A percentile compares a stretch with the other conserved stretches of the same genome.
Conservation (phyloP, 2,113 vertebrate genomes). For the Excalfactoria chinensis region DNA sequence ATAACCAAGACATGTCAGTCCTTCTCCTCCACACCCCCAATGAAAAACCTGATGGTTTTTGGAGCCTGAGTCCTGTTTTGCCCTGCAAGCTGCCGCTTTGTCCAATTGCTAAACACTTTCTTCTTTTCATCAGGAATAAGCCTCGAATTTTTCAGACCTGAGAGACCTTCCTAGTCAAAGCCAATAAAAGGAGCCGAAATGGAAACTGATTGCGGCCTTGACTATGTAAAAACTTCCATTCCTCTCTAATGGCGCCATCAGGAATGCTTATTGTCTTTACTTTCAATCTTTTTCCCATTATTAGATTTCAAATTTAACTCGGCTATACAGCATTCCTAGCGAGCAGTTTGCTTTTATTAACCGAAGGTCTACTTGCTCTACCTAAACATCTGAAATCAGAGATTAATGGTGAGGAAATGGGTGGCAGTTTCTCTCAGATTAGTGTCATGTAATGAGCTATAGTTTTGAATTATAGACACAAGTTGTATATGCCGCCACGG, state of each 20-base stretch:
- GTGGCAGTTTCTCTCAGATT: slow-evolving; percentile 1
- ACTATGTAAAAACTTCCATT: neutral
- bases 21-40: neutral
- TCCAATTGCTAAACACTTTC: neutral
- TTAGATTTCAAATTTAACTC: neutral
- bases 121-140: slow-evolving; percentile 4
- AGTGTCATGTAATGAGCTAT: slow-evolving; percentile 2
- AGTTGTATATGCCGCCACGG: neutral
- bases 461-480: neutral
- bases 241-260: neutral
- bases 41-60: neutral
- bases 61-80: neutral
- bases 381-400: slow-evolving; percentile 24
- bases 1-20: neutral
- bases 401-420: slow-evolving; percentile 9
- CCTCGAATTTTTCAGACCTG: slow-evolving; percentile 7
- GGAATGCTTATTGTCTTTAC: slow-evolving; percentile 26
- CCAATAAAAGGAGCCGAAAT: slow-evolving; percentile 10
- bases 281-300: neutral
- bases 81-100: neutral
- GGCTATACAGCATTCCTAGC: neutral
- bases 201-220: slow-evolving; percentile 18
- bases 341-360: slow-evolving; percentile 27
- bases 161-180: slow-evolving; percentile 8
- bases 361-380: neutral